Percentiles rank a stretch among this genome's conserved stretches.
These are phyloP conservation scores for Colius striatus DNA, from an alignment of 2,113 vertebrate species.

Conservation along the genomic window DNA sequence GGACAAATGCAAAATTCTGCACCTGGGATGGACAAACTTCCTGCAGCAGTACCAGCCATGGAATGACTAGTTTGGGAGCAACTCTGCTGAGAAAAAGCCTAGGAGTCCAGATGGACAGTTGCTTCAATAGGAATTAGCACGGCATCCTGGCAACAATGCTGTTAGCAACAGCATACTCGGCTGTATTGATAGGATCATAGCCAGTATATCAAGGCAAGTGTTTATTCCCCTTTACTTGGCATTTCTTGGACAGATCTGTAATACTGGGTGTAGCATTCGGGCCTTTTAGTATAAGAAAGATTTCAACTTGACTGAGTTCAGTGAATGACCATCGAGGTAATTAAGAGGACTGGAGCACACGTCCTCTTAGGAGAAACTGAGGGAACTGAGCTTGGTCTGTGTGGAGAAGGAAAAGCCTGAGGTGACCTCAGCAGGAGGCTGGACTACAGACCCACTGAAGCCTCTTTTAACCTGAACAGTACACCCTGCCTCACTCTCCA, in stretches of 20 bases:
- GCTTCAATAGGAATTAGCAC: neutral
- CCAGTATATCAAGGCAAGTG: neutral
- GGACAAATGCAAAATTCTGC: neutral
- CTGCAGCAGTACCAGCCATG: neutral
- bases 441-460: neutral
- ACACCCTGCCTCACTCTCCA: constrained; percentile 47
- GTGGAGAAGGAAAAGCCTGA: neutral
- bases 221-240: neutral
- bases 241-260: neutral
- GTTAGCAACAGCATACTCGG: neutral
- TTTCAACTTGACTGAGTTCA: neutral
- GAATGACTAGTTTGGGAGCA: neutral
- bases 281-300: neutral
- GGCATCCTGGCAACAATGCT: neutral
- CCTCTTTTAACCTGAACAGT: neutral
- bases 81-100: neutral
- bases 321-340: neutral
- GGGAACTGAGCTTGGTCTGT: neutral
- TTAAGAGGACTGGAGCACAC: neutral
- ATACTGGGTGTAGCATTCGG: neutral
- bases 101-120: neutral
- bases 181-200: neutral
- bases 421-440: neutral
- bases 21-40: neutral
- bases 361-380: neutral